These are phyloP conservation scores for Gallirallus australis DNA, from an alignment of 2,797 vertebrate species.

Conservation along the genomic window DNA sequence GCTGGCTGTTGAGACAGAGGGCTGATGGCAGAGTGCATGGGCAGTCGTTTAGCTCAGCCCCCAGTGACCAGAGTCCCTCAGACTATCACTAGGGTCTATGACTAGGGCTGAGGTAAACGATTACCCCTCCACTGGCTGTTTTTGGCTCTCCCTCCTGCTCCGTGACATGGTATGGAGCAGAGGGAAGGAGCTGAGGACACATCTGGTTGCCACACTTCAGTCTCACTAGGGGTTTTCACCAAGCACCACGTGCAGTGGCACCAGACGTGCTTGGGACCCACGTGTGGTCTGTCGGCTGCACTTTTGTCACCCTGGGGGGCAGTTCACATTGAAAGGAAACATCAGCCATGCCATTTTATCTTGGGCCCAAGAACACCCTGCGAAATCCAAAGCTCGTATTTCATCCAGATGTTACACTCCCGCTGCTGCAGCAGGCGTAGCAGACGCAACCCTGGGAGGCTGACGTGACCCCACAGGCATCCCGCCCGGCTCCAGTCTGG, in stretches of 20 bases:
- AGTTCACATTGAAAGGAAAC: neutral
- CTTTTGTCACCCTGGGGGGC: neutral
- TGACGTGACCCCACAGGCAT: neutral
- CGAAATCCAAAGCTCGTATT: neutral
- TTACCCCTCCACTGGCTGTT: neutral
- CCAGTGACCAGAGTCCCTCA: no score
- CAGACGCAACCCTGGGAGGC: neutral
- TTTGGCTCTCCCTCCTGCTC: neutral
- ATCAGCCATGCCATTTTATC: neutral
- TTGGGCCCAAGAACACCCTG: neutral
- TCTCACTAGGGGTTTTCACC: neutral
- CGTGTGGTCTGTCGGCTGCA: neutral
- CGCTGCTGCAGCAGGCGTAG: neutral
- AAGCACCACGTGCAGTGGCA: neutral
- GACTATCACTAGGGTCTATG: neutral
- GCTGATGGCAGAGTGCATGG: neutral
- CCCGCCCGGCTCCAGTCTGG: neutral
- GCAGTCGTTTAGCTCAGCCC: neutral
- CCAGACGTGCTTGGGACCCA: neutral
- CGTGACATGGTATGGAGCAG: fast-evolving
- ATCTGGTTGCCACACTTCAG: neutral
- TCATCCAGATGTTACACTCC: conserved; percentile 4
- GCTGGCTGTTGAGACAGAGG: neutral
- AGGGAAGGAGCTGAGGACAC: neutral
- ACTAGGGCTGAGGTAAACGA: no score